Percentiles rank a stretch among this genome's conserved stretches.
phyloP scores from a whole-genome alignment of 2,113 vertebrate species.

The Poecilia latipinna region DNA sequence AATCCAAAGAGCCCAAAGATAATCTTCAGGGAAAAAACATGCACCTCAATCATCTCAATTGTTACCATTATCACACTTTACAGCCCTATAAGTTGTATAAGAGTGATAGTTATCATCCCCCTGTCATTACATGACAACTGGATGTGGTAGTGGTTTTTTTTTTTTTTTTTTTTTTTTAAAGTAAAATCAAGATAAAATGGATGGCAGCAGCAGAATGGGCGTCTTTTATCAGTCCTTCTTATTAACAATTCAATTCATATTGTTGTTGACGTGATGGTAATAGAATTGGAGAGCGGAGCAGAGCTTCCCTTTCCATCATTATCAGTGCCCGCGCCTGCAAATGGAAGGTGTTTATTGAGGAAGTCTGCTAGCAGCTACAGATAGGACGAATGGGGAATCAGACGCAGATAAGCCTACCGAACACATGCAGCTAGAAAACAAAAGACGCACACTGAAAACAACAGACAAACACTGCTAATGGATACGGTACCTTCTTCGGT shows the following conservation, averaged over 20 bases:
- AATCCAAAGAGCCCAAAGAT: slow-evolving; percentile 42
- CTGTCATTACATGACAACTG: slow-evolving; percentile 9
- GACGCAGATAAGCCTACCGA: slow-evolving; percentile 38
- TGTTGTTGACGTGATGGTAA: slow-evolving; percentile 18
- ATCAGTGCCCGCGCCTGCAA: slow-evolving; percentile 29
- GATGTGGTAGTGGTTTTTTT: slow-evolving; percentile 10
- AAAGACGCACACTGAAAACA: slow-evolving; percentile 51
- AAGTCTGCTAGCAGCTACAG: slow-evolving; percentile 40
- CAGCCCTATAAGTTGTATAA: slow-evolving; percentile 8
- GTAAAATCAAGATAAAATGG: neutral
- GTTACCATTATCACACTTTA: slow-evolving; percentile 55
- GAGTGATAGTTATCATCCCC: slow-evolving; percentile 24
- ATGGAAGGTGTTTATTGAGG: slow-evolving; percentile 49
- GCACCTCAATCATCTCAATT: slow-evolving; percentile 50
- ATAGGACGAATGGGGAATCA: slow-evolving; percentile 28
- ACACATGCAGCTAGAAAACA: slow-evolving; percentile 34
- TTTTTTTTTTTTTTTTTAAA: neutral
- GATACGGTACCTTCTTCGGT: slow-evolving; percentile 96
- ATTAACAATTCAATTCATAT: slow-evolving; percentile 10
- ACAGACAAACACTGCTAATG: slow-evolving; percentile 72
- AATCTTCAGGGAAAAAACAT: slow-evolving; percentile 38
- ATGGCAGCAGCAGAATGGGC: neutral
- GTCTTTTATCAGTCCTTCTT: slow-evolving; percentile 1
- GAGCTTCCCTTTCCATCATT: slow-evolving; percentile 2
- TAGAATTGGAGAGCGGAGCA: slow-evolving; percentile 4